Conservation (phyloP, 2,113 vertebrate species). For the Macquaria ambigua region DNA sequence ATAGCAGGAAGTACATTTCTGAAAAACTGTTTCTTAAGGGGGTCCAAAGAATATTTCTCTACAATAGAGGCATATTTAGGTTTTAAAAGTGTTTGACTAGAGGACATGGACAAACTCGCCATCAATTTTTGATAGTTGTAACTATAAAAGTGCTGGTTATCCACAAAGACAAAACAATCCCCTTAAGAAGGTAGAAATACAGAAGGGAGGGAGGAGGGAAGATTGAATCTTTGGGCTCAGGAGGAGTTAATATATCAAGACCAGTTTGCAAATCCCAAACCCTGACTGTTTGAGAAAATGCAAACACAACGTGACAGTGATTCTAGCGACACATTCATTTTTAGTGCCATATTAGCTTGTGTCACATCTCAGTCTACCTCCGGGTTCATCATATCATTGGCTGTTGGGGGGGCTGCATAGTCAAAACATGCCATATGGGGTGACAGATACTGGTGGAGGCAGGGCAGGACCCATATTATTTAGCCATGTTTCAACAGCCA, state of each 20-base stretch:
- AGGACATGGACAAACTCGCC: neutral
- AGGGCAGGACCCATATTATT: conserved; percentile 45
- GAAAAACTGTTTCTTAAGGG: conserved; percentile 69
- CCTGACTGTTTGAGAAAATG: conserved; percentile 7
- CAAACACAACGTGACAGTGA: conserved; percentile 24
- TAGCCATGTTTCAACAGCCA: conserved; percentile 63
- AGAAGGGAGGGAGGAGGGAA: conserved; percentile 30
- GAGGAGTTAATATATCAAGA: conserved; percentile 6
- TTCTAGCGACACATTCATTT: neutral
- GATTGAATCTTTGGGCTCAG: conserved; percentile 16
- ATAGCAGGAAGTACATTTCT: conserved; percentile 1
- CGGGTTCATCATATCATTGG: conserved; percentile 12
- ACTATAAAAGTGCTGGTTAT: neutral
- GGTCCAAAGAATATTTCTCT: neutral
- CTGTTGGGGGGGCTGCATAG: conserved; percentile 17
- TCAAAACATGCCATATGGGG: conserved; percentile 73
- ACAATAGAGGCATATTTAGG: neutral
- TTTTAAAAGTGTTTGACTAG: neutral
- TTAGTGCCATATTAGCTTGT: neutral
- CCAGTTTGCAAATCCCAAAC: conserved; percentile 40
- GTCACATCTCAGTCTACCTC: conserved; percentile 28
- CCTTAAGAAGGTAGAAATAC: conserved; percentile 69
- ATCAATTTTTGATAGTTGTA: neutral
- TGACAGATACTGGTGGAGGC: conserved; percentile 31
- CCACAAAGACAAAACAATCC: conserved; percentile 37